Conservation (phyloP, 2,888 invertebrate species). For the Scaptomyza polygonia region DNA sequence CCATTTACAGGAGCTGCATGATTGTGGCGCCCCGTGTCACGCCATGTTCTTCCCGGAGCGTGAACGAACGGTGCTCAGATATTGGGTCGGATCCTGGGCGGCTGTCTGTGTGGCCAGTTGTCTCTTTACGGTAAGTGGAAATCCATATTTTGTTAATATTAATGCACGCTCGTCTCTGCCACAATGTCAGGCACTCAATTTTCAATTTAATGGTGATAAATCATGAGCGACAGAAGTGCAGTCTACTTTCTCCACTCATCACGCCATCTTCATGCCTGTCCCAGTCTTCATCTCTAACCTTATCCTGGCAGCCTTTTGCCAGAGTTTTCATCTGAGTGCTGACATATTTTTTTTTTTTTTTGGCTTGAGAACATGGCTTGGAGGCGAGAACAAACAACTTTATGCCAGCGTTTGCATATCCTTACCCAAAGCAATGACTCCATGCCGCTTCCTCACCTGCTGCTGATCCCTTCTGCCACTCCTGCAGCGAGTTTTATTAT, state of each 20-base stretch:
- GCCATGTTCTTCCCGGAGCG: constrained; percentile 95
- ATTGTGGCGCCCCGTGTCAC: constrained; percentile 96
- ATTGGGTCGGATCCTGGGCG: constrained; percentile 98
- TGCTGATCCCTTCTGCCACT: constrained; percentile 10
- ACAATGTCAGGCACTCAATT: constrained; percentile 64
- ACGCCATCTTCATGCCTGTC: not conserved
- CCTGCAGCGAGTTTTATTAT: constrained; percentile 63
- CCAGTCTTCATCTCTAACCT: not conserved
- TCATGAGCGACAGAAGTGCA: constrained; percentile 55
- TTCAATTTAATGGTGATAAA: constrained; percentile 70
- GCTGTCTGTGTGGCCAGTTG: constrained; percentile 95
- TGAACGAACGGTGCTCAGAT: constrained; percentile 92
- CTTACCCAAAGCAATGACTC: constrained; percentile 16
- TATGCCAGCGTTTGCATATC: constrained; percentile 46
- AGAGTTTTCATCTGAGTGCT: constrained; percentile 57
- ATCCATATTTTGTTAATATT: constrained; percentile 27
- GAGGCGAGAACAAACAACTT: constrained; percentile 56
- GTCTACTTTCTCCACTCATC: constrained; percentile 3
- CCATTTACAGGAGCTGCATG: constrained; percentile 85
- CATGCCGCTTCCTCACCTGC: constrained; percentile 1
- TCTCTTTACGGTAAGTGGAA: constrained; percentile 89
- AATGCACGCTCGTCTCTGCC: constrained; percentile 40
- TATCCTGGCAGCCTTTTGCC: constrained; percentile 12
- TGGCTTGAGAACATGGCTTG: constrained; percentile 57
- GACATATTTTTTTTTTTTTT: constrained; percentile 63